phyloP scores from a whole-genome alignment of 2,888 invertebrate species.

The Tetragonisca angustula region DNA sequence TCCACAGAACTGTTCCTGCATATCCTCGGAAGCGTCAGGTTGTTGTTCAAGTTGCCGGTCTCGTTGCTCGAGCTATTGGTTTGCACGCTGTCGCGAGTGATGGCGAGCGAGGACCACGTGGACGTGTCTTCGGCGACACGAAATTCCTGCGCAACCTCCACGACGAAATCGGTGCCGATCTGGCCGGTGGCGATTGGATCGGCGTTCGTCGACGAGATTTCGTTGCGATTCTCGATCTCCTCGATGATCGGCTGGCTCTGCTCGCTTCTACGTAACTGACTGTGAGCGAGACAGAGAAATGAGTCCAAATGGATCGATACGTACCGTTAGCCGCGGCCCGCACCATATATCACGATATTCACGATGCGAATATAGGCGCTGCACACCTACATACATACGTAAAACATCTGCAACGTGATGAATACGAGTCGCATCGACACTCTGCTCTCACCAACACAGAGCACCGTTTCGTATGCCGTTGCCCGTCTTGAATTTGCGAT shows the following conservation, averaged over 20 bases:
- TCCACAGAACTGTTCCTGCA: slow-evolving; percentile 84
- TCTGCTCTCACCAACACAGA: too few species aligned
- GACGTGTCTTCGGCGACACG: slow-evolving; percentile 78
- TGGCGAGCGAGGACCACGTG: slow-evolving; percentile 79
- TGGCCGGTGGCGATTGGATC: slow-evolving; percentile 18
- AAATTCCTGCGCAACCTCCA: slow-evolving; percentile 76
- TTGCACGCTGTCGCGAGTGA: slow-evolving; percentile 74
- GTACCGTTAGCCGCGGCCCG: slow-evolving; percentile 54
- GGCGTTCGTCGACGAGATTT: slow-evolving; percentile 20
- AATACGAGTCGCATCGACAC: too few species aligned
- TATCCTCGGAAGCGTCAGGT: slow-evolving; percentile 72
- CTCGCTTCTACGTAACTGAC: slow-evolving; percentile 76
- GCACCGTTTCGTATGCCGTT: too few species aligned
- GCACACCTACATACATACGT: too few species aligned
- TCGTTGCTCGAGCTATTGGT: slow-evolving; percentile 71
- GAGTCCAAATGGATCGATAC: slow-evolving; percentile 65
- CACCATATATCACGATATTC: neutral
- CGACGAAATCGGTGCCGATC: slow-evolving; percentile 40
- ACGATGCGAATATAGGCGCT: too few species aligned
- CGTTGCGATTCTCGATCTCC: slow-evolving; percentile 65
- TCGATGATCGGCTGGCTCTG: slow-evolving; percentile 57
- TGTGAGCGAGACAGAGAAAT: slow-evolving; percentile 67
- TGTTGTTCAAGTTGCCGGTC: slow-evolving; percentile 75
- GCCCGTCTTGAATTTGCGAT: too few species aligned
- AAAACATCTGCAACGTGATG: too few species aligned